Conservation (phyloP, 35 echinoderm and acorn worm genomes). For the Holothuria glaberrima region DNA sequence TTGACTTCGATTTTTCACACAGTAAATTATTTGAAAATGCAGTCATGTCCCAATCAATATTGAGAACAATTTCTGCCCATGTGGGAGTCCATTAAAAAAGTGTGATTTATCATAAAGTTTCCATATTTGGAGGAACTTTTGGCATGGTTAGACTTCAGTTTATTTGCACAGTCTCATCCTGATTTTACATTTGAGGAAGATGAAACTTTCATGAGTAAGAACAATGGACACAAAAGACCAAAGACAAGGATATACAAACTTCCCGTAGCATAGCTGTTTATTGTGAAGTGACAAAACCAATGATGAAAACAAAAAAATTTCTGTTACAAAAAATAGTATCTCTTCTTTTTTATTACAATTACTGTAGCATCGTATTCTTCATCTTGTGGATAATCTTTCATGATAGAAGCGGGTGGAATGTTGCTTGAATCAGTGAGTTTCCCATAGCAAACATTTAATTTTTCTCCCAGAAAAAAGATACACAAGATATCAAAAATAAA, state of each 20-base stretch:
- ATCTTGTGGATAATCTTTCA: not conserved
- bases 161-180: no score
- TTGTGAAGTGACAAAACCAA: conserved; percentile 50
- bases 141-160: no score
- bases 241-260: not conserved
- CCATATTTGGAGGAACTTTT: no score
- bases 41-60: no score
- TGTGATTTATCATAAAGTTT: no score
- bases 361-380: conserved; percentile 31
- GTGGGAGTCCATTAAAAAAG: no score
- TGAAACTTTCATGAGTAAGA: no score
- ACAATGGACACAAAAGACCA: no score
- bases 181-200: no score
- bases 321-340: conserved; percentile 59
- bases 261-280: conserved; percentile 62
- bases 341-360: conserved; percentile 60
- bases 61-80: no score
- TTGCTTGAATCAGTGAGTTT: not conserved
- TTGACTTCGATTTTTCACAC: no score
- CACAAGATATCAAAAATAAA: conserved; percentile 31
- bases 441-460: not conserved
- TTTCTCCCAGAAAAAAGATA: not conserved
- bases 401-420: conserved; percentile 27
- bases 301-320: conserved; percentile 32
- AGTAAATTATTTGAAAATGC: no score